Evolutionary conservation across 2,113 vertebrate genomes (phyloP), one percentile per base, ranked within the genome.

Genomic region (Columbina picui): DNA sequence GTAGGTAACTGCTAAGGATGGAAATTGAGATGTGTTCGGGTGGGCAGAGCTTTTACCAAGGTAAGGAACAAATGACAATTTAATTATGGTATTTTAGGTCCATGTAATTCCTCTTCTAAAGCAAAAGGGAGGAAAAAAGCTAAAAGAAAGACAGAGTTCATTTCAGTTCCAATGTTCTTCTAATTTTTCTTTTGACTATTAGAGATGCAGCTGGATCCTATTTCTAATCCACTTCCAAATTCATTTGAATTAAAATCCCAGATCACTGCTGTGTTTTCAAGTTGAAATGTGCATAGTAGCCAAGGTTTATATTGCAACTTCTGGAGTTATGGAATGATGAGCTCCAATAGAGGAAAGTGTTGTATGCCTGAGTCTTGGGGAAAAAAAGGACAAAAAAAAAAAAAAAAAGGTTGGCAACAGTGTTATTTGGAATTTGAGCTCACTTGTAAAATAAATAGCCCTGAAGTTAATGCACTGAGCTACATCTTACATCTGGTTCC

Each of bases 201-300:
- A 95, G 78, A 90, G 96, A 96, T 94, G 88, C 94, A 97, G 97
- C 95, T 97, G 97, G 96, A 97, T 96, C 93, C 85, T 96, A 96
- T 96, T 98, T 97, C 96, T 97, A 98, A 97, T 94, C 89, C 96
- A 94, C 97, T 97, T 97, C 97, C 91, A 97, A 94, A 98, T 96
- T 95, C 96, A 67, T 93, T 95, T 76, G 80, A 98, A 97, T 97
- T 97, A 97, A 97, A 98, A 97, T 97, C 95, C 95, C 96, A 98
- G 96, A 97, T 96, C 77, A 60, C 45, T 96, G 93, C 94, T 97
- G 87, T 96, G 85, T 96, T 98, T 98, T 97, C 91, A 97, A 97
- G 96, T 64, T 67, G 95, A 97, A 97, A 84, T 5, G 49, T 96
- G 89, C 55, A 10, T 50, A 89, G 95, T 95, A 96, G 97, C 97